Conservation (phyloP, 2,113 vertebrate genomes). For the Perognathus longimembris region DNA sequence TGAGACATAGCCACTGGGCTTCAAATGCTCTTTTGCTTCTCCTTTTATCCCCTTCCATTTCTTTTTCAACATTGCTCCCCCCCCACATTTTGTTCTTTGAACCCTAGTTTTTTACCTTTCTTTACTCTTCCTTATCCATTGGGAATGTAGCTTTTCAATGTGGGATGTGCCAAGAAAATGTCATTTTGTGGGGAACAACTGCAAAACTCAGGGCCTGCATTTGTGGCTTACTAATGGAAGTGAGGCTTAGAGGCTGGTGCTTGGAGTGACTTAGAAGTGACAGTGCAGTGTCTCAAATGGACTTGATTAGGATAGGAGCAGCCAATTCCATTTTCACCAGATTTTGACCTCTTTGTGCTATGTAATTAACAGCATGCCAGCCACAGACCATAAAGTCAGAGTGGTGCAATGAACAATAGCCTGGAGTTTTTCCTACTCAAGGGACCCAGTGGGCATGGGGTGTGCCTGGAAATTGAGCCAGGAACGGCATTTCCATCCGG, state of each 20-base stretch:
- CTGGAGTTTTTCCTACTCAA: background rate
- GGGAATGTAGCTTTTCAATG: background rate
- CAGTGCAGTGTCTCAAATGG: background rate
- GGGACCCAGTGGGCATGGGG: background rate
- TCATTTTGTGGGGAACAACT: background rate
- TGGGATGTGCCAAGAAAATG: background rate
- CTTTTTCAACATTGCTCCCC: background rate
- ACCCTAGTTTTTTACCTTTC: background rate
- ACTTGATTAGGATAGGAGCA: background rate
- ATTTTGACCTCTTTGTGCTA: conserved; percentile 43
- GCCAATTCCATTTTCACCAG: background rate
- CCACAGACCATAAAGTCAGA: conserved; percentile 23
- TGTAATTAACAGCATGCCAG: conserved; percentile 59
- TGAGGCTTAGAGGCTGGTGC: background rate
- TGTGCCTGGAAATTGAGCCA: accelerated
- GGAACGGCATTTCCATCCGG: conserved; percentile 59
- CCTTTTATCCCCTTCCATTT: no score
- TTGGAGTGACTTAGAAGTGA: background rate
- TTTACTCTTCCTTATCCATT: background rate
- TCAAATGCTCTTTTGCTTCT: no score
- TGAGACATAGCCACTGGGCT: no score
- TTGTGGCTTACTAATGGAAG: background rate
- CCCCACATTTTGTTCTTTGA: background rate
- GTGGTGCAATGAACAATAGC: background rate
- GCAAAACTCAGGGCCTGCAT: background rate